Base-by-base conservation (phyloP, 1,140 invertebrate genomes). In the Mya arenaria region DNA sequence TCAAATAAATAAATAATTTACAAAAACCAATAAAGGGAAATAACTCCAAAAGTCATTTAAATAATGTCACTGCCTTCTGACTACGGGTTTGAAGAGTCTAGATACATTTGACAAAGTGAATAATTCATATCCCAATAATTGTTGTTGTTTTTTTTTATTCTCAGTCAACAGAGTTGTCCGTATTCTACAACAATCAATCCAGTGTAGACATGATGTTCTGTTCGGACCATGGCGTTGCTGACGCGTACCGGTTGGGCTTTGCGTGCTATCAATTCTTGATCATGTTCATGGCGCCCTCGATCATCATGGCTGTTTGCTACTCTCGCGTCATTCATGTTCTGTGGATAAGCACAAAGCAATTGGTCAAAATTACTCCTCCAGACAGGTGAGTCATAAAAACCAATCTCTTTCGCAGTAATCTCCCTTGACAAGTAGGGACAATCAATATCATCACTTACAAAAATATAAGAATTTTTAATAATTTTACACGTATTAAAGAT, bases 231-330 rank as follows among this genome's bases (percentile, higher is more conserved):
- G 79, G 69, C 15, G 87, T 82, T 4, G 32, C 32, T 1, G 72
- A 82, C 23, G 68, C 1, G 30, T 82, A 72, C n/a, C 85, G 87
- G 1, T 68, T 90, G 10, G 62, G 84, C 0, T 90, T 93, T 34
- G 88, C 91, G 1, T 85, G 92, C 13, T 94, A 94, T 79, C 90
- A 93, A 69, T 86, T 94, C 10, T 41, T 92, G 8, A 87, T 93
- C 25, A 89, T 94, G 58, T 94, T 94, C 77, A 62, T 86, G 4
- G 58, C 92, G 3, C 94, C 94, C 0, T 90, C 89, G 0, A 19
- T 93, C 6, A 82, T 94, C 34, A 94, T 94, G 93, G 89, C 92
- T 30, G 85, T 92, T 62, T 94, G 93, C 85, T 94, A 94, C 82
- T 82, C 91, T 8, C 88, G 87, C 39, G 94, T 94, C 15, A 94